Percentiles rank a stretch among this genome's conserved stretches.
These are phyloP conservation scores for Epinephelus malabaricus DNA, from an alignment of 2,797 vertebrate species.

Conservation along the genomic window DNA sequence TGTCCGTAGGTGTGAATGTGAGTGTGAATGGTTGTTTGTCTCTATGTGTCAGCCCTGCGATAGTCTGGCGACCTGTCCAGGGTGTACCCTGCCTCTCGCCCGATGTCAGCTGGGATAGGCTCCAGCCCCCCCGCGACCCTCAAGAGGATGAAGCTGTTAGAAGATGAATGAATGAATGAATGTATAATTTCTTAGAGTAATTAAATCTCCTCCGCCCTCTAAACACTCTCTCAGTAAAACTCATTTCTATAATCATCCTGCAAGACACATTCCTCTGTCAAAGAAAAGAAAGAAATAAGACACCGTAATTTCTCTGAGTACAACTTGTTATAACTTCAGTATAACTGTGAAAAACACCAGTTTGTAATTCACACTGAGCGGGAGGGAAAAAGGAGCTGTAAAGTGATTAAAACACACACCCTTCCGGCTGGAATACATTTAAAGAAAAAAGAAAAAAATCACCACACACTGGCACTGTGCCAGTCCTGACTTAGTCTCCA, in stretches of 20 bases:
- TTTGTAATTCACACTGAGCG: slow-evolving; percentile 35
- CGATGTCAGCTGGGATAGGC: too few relatives aligned
- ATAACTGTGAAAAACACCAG: slow-evolving; percentile 27
- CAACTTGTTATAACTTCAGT: slow-evolving; percentile 4
- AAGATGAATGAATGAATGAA: too few relatives aligned
- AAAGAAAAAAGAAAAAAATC: neutral
- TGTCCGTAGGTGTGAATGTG: too few relatives aligned
- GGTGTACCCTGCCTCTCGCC: too few relatives aligned
- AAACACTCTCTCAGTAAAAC: neutral
- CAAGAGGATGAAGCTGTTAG: too few relatives aligned
- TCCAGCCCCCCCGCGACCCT: too few relatives aligned
- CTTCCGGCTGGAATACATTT: slow-evolving; percentile 30
- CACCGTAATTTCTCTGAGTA: slow-evolving; percentile 5
- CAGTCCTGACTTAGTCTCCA: slow-evolving; percentile 38
- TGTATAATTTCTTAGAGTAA: slow-evolving; percentile 9
- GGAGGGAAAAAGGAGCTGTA: slow-evolving; percentile 8
- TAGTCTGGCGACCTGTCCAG: too few relatives aligned
- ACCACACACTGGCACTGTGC: neutral
- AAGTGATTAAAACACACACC: slow-evolving; percentile 62
- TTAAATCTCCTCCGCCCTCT: slow-evolving; percentile 21
- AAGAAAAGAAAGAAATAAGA: neutral
- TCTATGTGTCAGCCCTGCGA: too few relatives aligned
- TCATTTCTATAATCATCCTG: neutral
- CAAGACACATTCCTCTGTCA: neutral
- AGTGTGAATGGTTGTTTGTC: too few relatives aligned